Evolutionary conservation across 2,888 invertebrate species (phyloP).

Genomic region (Hesperia comma): DNA sequence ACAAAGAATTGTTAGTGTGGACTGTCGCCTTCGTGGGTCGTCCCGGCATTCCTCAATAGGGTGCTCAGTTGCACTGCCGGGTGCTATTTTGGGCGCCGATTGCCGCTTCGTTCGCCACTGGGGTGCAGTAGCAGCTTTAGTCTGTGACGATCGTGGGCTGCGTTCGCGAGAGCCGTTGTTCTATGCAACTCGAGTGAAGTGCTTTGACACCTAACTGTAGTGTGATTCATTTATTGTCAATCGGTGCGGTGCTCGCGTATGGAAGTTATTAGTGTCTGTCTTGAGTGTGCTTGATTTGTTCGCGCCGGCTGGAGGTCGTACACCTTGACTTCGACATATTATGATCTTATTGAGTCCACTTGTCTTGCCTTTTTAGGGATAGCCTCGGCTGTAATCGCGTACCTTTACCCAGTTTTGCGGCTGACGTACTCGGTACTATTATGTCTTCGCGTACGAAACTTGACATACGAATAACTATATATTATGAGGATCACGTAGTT

Average conservation of each 20-base stretch:
- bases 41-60: constrained; percentile 72
- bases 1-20: constrained; percentile 61
- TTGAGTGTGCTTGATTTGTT: constrained; percentile 68
- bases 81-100: constrained; percentile 76
- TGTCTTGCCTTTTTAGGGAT: constrained; percentile 76
- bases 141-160: constrained; percentile 66
- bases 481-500: constrained; percentile 86
- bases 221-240: constrained; percentile 76
- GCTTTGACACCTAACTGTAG: constrained; percentile 81
- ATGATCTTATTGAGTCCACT: constrained; percentile 68
- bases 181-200: constrained; percentile 74
- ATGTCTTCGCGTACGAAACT: constrained; percentile 87
- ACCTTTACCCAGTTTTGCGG: constrained; percentile 75
- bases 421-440: constrained; percentile 60
- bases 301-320: constrained; percentile 62
- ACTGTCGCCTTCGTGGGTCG: constrained; percentile 45
- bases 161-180: constrained; percentile 56
- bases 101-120: constrained; percentile 70
- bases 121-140: constrained; percentile 70
- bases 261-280: constrained; percentile 67
- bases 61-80: constrained; percentile 78
- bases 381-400: constrained; percentile 72
- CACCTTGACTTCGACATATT: constrained; percentile 74
- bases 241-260: constrained; percentile 59
- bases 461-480: constrained; percentile 87